A percentile compares a stretch with the other conserved stretches of the same genome.
These are phyloP conservation scores for Drosophila paucipuncta DNA, from an alignment of 2,888 invertebrate species.

Conservation along the genomic window DNA sequence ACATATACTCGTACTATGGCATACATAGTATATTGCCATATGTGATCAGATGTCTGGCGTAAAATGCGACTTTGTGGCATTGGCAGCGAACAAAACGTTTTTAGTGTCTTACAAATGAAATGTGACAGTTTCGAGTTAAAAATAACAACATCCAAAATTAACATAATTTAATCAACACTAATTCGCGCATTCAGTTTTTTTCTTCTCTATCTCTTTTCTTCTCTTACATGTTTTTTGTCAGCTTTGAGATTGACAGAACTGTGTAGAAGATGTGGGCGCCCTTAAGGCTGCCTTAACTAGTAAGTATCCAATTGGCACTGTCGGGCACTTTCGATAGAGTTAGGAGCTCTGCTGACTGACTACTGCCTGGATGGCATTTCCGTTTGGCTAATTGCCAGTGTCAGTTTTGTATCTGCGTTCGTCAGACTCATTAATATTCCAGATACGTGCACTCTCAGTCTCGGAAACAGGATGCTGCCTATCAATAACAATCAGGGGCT, in stretches of 20 bases:
- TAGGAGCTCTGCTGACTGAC: slow-evolving; percentile 4
- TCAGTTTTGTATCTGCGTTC: slow-evolving; percentile 19
- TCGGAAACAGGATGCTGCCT: slow-evolving; percentile 80
- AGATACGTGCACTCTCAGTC: slow-evolving; percentile 34
- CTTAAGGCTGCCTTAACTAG: slow-evolving; percentile 24
- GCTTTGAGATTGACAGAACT: slow-evolving; percentile 54
- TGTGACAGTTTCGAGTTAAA: slow-evolving; percentile 76
- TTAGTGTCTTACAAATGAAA: slow-evolving; percentile 78
- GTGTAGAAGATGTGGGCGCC: slow-evolving; percentile 67
- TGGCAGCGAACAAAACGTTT: slow-evolving; percentile 76
- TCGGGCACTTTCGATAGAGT: not conserved
- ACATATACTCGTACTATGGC: slow-evolving; percentile 1
- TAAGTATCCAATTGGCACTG: slow-evolving; percentile 1
- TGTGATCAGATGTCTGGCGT: slow-evolving; percentile 64
- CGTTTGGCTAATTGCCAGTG: slow-evolving; percentile 65
- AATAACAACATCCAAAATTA: slow-evolving; percentile 70
- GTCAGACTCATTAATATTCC: slow-evolving; percentile 60
- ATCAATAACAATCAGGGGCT: slow-evolving; percentile 63
- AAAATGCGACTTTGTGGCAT: slow-evolving; percentile 56
- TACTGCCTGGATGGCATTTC: slow-evolving; percentile 43
- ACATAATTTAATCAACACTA: slow-evolving; percentile 80
- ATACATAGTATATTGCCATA: slow-evolving; percentile 42
- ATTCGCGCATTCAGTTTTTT: slow-evolving; percentile 67
- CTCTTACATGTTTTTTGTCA: slow-evolving; percentile 6
- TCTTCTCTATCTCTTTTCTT: slow-evolving; percentile 1